Evolutionary conservation across 2,888 invertebrate species (phyloP).

Genomic region (Rhimphoctona megacephalus): DNA sequence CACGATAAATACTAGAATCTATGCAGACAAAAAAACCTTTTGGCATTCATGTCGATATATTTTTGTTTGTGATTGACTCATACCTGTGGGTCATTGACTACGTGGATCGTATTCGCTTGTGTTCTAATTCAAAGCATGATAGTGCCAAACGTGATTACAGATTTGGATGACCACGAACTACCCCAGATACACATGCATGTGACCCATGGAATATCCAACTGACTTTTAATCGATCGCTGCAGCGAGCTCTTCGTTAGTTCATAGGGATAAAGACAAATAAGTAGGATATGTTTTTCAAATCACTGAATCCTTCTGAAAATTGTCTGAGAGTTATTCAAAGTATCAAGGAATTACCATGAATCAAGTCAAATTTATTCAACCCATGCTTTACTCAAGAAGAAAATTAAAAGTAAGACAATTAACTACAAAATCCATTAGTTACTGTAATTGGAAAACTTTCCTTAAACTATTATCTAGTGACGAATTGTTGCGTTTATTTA

Average conservation of each 20-base stretch:
- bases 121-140: constrained; percentile 19
- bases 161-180: constrained; percentile 44
- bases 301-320: not conserved
- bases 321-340: not conserved
- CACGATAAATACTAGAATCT: constrained; percentile 10
- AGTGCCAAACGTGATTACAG: constrained; percentile 30
- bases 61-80: constrained; percentile 61
- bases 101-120: constrained; percentile 56
- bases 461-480: not conserved
- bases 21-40: constrained; percentile 22
- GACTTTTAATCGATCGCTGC: constrained; percentile 55
- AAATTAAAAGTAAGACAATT: not conserved
- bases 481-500: not conserved
- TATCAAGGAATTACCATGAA: not conserved
- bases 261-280: not conserved
- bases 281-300: not conserved
- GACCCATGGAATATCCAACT: constrained; percentile 52
- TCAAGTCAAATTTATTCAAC: not conserved
- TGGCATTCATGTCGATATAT: constrained; percentile 48
- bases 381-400: not conserved
- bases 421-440: not conserved
- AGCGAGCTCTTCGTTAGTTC: not conserved
- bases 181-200: constrained; percentile 30
- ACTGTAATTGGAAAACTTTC: not conserved
- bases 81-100: constrained; percentile 23